These are phyloP conservation scores for Wiebesia pumilae DNA, from an alignment of 1,140 invertebrate species.

Conservation along the genomic window DNA sequence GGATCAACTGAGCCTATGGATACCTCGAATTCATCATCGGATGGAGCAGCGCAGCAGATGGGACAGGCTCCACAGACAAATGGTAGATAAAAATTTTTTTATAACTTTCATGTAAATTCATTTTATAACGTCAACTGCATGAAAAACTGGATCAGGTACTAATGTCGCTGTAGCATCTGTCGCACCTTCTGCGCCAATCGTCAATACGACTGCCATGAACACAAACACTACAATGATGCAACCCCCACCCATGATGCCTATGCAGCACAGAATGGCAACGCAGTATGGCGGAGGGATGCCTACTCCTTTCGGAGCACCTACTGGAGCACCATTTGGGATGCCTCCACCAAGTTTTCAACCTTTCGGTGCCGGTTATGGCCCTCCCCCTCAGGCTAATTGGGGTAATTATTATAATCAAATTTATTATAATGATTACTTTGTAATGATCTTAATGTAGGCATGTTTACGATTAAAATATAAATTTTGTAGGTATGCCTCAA, in stretches of 20 bases:
- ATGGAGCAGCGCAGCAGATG: conserved; percentile 58
- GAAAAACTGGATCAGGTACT: conserved; percentile 20
- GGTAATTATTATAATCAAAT: conserved; percentile 58
- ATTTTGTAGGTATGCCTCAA: conserved; percentile 76
- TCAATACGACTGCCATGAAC: conserved; percentile 60
- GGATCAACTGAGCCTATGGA: conserved; percentile 59
- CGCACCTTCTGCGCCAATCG: conserved; percentile 48
- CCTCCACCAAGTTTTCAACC: conserved; percentile 80
- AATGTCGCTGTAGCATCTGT: conserved; percentile 44
- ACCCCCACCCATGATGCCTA: conserved; percentile 77
- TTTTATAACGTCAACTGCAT: neutral
- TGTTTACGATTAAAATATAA: neutral
- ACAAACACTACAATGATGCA: conserved; percentile 74
- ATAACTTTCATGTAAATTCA: neutral
- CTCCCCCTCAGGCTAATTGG: conserved; percentile 70
- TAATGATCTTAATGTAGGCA: neutral
- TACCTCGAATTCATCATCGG: conserved; percentile 36
- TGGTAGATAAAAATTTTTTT: conserved; percentile 29
- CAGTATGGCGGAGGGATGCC: conserved; percentile 77
- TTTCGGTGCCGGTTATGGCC: conserved; percentile 69
- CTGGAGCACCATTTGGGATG: conserved; percentile 80
- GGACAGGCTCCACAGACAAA: conserved; percentile 54
- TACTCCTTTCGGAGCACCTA: conserved; percentile 74
- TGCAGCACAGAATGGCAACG: conserved; percentile 78
- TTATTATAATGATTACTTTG: neutral